Evolutionary conservation across 2,888 invertebrate species (phyloP), one percentile per base, ranked within the genome.

Genomic region (Eutolmus rufibarbis): DNA sequence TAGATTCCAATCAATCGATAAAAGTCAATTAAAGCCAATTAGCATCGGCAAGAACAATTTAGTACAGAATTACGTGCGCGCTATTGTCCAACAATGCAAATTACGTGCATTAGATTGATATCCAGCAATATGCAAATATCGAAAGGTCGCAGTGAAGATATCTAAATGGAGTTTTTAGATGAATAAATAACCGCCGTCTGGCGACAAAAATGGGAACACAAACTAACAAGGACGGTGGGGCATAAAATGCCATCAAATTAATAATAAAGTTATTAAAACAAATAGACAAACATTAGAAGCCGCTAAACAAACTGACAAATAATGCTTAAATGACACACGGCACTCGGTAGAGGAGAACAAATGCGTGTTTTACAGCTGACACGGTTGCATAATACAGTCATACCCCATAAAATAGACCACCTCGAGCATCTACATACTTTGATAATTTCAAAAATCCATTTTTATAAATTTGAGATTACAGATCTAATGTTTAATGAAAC

Each of bases 1-100:
- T 86, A 77, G 77, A 78, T 37, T 57, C 34, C 78, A 86, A 86
- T 86, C 86, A 86, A 78, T 86, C 86, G 78, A 86, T 86, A 86
- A 77, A 77, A 77, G 34, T 77, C 86, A 86, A 76, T 86, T 86
- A 86, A 76, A 86, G 56, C 76, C 86, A 86, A 77, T 86, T 86
- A 86, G 77, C 86, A 34, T 28, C n/a, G 37, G 16, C 76, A 86
- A 57, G 78, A 37, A 43, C 66, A 82, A 66, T 82, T 82, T 82
- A 57, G 57, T 82, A 51, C n/a, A 19, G 79, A 46, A 79, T 82
- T 82, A 82, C 57, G 82, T 82, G 40, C 31, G 46, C 23, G 31
- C 51, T 51, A 16, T 14, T 16, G 28, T 56, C 51, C 31, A 16
- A 14, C 23, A 31, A 82, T 57, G 82, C 37, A 82, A 31, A 82